Evolutionary conservation across 2,797 vertebrate species (phyloP).

Genomic region (Gorsachius magnificus): DNA sequence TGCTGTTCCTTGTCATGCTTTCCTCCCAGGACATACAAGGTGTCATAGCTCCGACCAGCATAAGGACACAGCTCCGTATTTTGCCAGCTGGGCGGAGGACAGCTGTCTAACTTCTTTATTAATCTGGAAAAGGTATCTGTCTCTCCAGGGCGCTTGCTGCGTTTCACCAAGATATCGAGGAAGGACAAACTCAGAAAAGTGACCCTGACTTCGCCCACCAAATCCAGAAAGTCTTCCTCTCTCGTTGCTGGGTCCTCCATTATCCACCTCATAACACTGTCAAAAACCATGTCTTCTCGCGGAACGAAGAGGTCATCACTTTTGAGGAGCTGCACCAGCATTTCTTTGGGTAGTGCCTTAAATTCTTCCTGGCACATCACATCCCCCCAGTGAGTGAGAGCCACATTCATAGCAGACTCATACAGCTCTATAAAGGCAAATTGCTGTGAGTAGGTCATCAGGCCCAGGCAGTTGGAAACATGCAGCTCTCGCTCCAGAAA

Average conservation of each 20-base stretch:
- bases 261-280: constrained; percentile 84
- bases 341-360: constrained; percentile 80
- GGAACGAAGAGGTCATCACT: constrained; percentile 82
- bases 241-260: constrained; percentile 76
- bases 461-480: constrained; percentile 86
- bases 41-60: constrained; percentile 77
- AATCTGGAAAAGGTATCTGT: constrained; percentile 79
- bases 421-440: constrained; percentile 81
- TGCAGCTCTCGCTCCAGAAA: constrained; percentile 88
- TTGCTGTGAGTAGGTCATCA: constrained; percentile 85
- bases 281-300: constrained; percentile 84
- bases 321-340: constrained; percentile 80
- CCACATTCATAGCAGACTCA: constrained; percentile 78
- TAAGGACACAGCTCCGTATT: constrained; percentile 56
- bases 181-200: constrained; percentile 84
- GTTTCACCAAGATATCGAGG: constrained; percentile 80
- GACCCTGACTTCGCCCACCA: constrained; percentile 81
- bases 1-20: constrained; percentile 86
- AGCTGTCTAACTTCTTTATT: constrained; percentile 80
- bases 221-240: constrained; percentile 83
- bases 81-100: constrained; percentile 82
- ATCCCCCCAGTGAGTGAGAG: constrained; percentile 84
- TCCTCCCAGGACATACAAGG: constrained; percentile 86
- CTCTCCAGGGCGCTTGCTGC: constrained; percentile 65
- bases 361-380: constrained; percentile 79